Percentiles rank a stretch among this genome's conserved stretches.
These are phyloP conservation scores for Hymenochirus boettgeri DNA, from an alignment of 2,113 vertebrate species.

Conservation along the genomic window DNA sequence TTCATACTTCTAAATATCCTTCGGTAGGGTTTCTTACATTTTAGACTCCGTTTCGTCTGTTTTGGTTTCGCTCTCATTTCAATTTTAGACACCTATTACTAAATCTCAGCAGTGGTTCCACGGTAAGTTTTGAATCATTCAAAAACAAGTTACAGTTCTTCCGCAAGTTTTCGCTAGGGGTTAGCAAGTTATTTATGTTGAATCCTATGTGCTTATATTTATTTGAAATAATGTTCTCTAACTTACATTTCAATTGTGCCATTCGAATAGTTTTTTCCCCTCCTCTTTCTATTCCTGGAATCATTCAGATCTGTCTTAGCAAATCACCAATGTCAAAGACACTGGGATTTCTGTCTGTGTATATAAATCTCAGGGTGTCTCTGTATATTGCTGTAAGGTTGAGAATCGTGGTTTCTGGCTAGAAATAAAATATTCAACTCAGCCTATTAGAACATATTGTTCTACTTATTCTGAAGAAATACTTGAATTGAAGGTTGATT, in stretches of 20 bases:
- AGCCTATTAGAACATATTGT: slow-evolving; percentile 12
- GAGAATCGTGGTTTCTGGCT: not conserved
- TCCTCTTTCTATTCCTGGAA: slow-evolving; percentile 9
- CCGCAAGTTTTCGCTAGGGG: slow-evolving; percentile 31
- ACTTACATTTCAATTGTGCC: slow-evolving; percentile 17
- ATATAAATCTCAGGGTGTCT: slow-evolving; percentile 13
- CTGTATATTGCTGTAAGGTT: slow-evolving; percentile 15
- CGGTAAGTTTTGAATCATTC: slow-evolving; percentile 33
- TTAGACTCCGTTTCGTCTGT: slow-evolving; percentile 11
- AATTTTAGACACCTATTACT: slow-evolving; percentile 41
- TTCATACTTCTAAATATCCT: slow-evolving; percentile 22
- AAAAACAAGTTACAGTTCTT: slow-evolving; percentile 30
- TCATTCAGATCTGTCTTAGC: slow-evolving; percentile 28
- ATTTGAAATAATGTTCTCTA: slow-evolving; percentile 25
- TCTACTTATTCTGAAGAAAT: not conserved
- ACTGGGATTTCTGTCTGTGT: slow-evolving; percentile 24
- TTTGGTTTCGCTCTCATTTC: slow-evolving; percentile 34
- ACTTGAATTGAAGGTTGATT: not conserved
- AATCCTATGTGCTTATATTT: slow-evolving; percentile 4
- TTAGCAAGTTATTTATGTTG: slow-evolving; percentile 36
- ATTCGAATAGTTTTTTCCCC: slow-evolving; percentile 1
- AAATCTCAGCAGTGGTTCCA: slow-evolving; percentile 27
- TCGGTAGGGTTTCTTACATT: slow-evolving; percentile 24
- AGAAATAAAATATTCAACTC: slow-evolving; percentile 8
- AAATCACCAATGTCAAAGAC: slow-evolving; percentile 36